Evolutionary conservation across 2,888 invertebrate genomes (phyloP).

Genomic region (Pristionchus arcanus): DNA sequence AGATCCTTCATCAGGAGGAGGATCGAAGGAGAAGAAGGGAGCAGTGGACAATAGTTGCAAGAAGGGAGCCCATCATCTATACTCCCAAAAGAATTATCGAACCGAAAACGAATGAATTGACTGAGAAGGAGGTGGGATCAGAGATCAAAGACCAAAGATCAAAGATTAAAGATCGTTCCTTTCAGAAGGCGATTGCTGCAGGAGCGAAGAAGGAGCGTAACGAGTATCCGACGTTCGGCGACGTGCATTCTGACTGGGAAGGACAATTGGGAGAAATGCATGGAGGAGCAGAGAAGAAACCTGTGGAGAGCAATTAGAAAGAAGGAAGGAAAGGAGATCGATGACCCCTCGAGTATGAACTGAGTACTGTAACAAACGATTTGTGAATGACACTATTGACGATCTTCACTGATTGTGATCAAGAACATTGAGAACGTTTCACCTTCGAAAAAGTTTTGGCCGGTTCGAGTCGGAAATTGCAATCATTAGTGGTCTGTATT

Average conservation of each 20-base stretch:
- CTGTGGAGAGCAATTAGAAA: neutral
- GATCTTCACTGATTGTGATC: neutral
- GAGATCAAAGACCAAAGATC: neutral
- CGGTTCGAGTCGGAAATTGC: conserved; percentile 20
- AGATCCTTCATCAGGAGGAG: neutral
- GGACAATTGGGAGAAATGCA: neutral
- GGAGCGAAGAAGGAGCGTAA: conserved; percentile 36
- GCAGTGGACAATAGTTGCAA: neutral
- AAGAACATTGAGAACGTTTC: neutral
- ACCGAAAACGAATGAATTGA: conserved; percentile 5
- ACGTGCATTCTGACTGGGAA: conserved; percentile 34
- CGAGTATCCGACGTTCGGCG: conserved; percentile 46
- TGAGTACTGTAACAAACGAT: neutral
- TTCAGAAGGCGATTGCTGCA: conserved; percentile 26
- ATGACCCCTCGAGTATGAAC: conserved; percentile 14
- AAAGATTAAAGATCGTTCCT: neutral
- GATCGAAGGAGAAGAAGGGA: neutral
- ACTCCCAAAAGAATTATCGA: conserved; percentile 4
- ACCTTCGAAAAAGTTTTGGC: neutral
- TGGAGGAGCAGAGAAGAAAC: neutral
- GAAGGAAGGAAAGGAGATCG: neutral
- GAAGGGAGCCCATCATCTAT: neutral
- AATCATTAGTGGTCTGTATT: neutral
- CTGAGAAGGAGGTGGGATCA: conserved; percentile 34
- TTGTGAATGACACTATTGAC: neutral